Evolutionary conservation across 2,888 invertebrate species (phyloP).

Genomic region (Mythimna ferrago): DNA sequence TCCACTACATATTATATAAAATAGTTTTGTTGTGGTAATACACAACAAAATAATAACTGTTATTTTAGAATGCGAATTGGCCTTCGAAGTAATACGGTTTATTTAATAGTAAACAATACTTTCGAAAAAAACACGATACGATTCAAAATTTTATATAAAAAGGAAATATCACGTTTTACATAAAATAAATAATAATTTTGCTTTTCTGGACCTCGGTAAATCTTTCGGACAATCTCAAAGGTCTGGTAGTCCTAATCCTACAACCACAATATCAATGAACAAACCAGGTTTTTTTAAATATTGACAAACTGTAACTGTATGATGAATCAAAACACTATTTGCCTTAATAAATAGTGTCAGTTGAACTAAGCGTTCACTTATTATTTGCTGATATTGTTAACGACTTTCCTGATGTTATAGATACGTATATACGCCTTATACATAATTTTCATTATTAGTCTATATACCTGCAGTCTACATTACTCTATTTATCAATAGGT

Average conservation of each 20-base stretch:
- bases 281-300: neutral
- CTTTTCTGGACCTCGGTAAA: no score
- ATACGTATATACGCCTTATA: neutral
- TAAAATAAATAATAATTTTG: neutral
- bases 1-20: neutral
- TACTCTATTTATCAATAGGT: no score
- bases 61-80: slow-evolving; percentile 32
- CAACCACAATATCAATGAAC: neutral
- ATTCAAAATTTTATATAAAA: slow-evolving; percentile 12
- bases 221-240: no score
- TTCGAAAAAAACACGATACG: slow-evolving; percentile 8
- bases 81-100: slow-evolving; percentile 46
- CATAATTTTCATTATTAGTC: no score
- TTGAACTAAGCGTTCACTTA: no score
- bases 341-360: neutral
- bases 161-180: slow-evolving; percentile 36
- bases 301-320: neutral
- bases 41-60: slow-evolving; percentile 10
- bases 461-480: no score
- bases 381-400: neutral
- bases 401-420: neutral
- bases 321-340: neutral
- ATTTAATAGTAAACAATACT: slow-evolving; percentile 50
- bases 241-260: neutral
- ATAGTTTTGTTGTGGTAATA: neutral